phyloP scores from a whole-genome alignment of 2,888 invertebrate species.

The Synanthedon tipuliformis region DNA sequence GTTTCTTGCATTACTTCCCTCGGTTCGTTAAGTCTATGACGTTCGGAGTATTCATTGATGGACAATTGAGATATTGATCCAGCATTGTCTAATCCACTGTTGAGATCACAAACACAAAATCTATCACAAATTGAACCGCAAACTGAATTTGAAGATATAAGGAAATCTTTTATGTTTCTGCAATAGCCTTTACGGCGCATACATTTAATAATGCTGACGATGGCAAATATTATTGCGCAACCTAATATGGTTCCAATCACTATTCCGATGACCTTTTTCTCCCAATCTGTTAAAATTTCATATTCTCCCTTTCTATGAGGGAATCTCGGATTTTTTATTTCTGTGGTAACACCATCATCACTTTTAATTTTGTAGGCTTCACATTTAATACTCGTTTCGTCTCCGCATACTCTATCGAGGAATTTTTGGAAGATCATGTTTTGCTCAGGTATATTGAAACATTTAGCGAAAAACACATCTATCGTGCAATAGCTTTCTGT shows the following conservation, averaged over 20 bases:
- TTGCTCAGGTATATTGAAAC: constrained; percentile 74
- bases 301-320: constrained; percentile 40
- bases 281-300: constrained; percentile 29
- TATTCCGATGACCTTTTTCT: constrained; percentile 57
- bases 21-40: constrained; percentile 69
- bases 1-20: constrained; percentile 49
- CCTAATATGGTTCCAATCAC: constrained; percentile 65
- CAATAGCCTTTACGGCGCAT: constrained; percentile 70
- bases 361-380: constrained; percentile 59
- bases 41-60: constrained; percentile 73
- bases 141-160: constrained; percentile 44
- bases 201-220: constrained; percentile 69
- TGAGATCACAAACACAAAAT: constrained; percentile 47
- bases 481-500: constrained; percentile 74
- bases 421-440: constrained; percentile 74
- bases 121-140: constrained; percentile 46
- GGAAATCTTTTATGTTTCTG: constrained; percentile 42
- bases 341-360: constrained; percentile 25
- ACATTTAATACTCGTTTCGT: constrained; percentile 64
- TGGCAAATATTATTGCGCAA: constrained; percentile 62
- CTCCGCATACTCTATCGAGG: constrained; percentile 70
- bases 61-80: constrained; percentile 72
- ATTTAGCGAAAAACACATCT: constrained; percentile 68
- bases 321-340: constrained; percentile 58
- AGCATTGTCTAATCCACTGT: constrained; percentile 67